Evolutionary conservation across 2,113 vertebrate genomes (phyloP).

Genomic region (Isurus oxyrinchus): DNA sequence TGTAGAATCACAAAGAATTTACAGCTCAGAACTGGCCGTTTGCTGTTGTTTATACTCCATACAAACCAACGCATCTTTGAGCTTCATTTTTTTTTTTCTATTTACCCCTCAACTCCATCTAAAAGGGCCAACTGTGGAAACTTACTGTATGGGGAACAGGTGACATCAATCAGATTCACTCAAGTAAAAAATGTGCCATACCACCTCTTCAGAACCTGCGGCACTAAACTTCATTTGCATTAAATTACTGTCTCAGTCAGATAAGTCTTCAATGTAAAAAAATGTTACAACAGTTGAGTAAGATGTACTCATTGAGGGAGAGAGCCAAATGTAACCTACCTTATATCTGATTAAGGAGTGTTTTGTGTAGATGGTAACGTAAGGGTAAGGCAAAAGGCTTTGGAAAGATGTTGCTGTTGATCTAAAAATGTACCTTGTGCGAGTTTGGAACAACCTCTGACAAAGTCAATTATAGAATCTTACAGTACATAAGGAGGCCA

Average conservation of each 20-base stretch:
- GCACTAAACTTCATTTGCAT: not conserved
- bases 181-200: no score
- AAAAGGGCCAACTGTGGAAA: not conserved
- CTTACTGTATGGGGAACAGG: not conserved
- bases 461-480: not conserved
- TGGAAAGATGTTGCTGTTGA: not conserved
- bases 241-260: no score
- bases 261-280: not conserved
- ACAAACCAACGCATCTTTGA: not conserved
- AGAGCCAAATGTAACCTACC: not conserved
- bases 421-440: not conserved
- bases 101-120: not conserved
- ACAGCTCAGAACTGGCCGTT: not conserved
- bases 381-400: not conserved
- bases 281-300: not conserved
- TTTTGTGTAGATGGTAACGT: no score
- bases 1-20: not conserved
- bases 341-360: not conserved
- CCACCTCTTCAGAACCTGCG: not conserved
- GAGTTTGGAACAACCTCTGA: not conserved
- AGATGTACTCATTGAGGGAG: not conserved
- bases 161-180: not conserved
- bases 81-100: not conserved
- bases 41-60: not conserved
- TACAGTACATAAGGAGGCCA: not conserved